phyloP scores from a whole-genome alignment of 2,888 invertebrate species.

The Homarus gammarus region DNA sequence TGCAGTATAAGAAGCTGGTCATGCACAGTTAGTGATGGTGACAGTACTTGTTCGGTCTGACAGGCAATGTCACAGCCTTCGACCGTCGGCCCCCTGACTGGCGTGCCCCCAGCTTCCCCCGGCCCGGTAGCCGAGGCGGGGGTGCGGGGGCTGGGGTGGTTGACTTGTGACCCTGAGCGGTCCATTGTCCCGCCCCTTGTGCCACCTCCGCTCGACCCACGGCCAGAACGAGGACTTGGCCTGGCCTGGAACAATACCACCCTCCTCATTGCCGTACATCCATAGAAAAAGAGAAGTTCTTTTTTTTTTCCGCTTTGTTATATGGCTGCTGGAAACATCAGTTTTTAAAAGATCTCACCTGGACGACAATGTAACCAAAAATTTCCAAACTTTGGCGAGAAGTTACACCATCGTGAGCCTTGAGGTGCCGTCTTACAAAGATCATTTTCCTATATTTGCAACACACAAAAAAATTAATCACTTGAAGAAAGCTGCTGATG shows the following conservation, averaged over 20 bases:
- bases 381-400: neutral
- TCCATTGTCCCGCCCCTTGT: slow-evolving; percentile 52
- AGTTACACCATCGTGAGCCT: neutral
- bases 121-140: slow-evolving; percentile 55
- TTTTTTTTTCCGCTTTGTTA: slow-evolving; percentile 7
- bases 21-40: slow-evolving; percentile 72
- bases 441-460: slow-evolving; percentile 10
- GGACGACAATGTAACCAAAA: neutral
- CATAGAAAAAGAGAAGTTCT: slow-evolving; percentile 9
- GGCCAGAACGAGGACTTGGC: slow-evolving; percentile 67
- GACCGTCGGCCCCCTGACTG: slow-evolving; percentile 54
- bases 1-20: slow-evolving; percentile 63
- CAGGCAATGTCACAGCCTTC: slow-evolving; percentile 65
- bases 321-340: slow-evolving; percentile 30
- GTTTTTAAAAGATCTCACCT: slow-evolving; percentile 17
- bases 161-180: slow-evolving; percentile 58
- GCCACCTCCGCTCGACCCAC: slow-evolving; percentile 62
- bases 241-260: slow-evolving; percentile 66
- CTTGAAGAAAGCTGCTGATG: slow-evolving; percentile 8
- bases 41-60: slow-evolving; percentile 74
- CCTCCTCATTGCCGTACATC: slow-evolving; percentile 65
- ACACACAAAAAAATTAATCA: neutral
- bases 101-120: slow-evolving; percentile 48
- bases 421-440: neutral
- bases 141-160: slow-evolving; percentile 63